A percentile compares a stretch with the other conserved stretches of the same genome.
Conservation (phyloP, 2,797 vertebrate species). For the Malurus splendens region DNA sequence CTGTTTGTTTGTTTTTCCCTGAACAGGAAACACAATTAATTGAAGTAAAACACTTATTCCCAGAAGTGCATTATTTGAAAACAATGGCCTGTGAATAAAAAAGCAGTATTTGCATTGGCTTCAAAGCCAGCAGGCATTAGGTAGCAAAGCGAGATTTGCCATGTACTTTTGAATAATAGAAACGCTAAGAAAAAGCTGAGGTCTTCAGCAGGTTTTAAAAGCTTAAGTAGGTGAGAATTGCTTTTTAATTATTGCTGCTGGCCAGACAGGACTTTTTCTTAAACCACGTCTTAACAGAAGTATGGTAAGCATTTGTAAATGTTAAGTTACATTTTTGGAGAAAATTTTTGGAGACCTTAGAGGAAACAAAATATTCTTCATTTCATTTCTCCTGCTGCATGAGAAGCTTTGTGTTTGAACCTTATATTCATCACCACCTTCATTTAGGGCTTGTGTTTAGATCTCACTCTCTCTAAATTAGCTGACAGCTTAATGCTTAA, state of each 20-base stretch:
- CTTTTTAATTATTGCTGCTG: slow-evolving; percentile 7
- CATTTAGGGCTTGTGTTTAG: neutral
- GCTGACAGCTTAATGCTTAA: neutral
- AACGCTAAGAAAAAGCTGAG: neutral
- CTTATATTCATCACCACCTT: neutral
- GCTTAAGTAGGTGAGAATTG: neutral
- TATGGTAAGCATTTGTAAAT: neutral
- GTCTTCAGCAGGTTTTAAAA: neutral
- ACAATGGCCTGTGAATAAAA: slow-evolving; percentile 2
- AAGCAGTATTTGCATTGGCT: neutral
- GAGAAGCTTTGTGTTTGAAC: neutral
- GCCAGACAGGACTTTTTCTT: neutral
- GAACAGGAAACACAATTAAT: slow-evolving; percentile 35
- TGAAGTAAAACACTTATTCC: slow-evolving; percentile 27
- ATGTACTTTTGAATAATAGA: neutral
- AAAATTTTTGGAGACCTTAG: neutral
- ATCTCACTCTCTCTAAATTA: neutral
- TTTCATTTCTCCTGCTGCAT: neutral
- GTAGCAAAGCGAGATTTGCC: neutral
- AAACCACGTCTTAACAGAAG: neutral
- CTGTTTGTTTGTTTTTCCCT: slow-evolving; percentile 15
- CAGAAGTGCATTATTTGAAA: slow-evolving; percentile 8
- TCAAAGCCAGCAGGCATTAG: neutral
- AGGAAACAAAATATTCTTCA: neutral
- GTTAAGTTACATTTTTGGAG: neutral